Percentiles rank a stretch among this genome's conserved stretches.
Evolutionary conservation across 2,797 vertebrate species (phyloP).

Genomic region (Falco concolor): DNA sequence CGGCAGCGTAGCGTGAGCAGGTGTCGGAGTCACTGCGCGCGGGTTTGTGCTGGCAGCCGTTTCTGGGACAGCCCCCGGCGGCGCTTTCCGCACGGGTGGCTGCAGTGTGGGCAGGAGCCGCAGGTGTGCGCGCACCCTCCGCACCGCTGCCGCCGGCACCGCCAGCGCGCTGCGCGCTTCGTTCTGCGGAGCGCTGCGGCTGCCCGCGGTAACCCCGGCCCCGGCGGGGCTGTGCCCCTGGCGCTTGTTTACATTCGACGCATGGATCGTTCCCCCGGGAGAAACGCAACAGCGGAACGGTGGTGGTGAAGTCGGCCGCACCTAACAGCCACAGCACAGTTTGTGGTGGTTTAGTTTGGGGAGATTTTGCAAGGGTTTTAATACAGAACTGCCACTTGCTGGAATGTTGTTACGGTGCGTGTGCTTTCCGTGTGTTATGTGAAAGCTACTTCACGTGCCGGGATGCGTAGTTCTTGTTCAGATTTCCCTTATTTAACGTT

Average conservation of each 20-base stretch:
- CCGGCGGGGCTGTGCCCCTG: too few relatives aligned
- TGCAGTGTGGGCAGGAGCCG: too few relatives aligned
- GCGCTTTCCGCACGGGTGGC: too few relatives aligned
- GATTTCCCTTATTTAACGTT: not conserved
- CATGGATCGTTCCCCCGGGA: fast-evolving
- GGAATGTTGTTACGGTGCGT: fast-evolving
- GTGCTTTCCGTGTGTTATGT: not conserved
- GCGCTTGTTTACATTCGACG: not conserved
- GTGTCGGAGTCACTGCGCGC: fast-evolving
- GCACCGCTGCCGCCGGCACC: too few relatives aligned
- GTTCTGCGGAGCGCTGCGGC: fast-evolving
- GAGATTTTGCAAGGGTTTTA: not conserved
- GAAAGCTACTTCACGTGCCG: fast-evolving
- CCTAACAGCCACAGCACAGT: fast-evolving
- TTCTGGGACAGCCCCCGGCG: too few relatives aligned
- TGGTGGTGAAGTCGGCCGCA: fast-evolving
- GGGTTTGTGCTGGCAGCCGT: too few relatives aligned
- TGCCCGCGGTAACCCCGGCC: too few relatives aligned
- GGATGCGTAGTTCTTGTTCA: not conserved
- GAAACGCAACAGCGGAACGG: fast-evolving
- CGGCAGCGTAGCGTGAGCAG: fast-evolving
- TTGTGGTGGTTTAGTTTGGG: not conserved
- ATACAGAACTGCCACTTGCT: not conserved
- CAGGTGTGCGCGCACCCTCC: too few relatives aligned
- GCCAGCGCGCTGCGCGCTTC: too few relatives aligned